Conservation (phyloP, 2,797 vertebrate species). For the Tinamus major region DNA sequence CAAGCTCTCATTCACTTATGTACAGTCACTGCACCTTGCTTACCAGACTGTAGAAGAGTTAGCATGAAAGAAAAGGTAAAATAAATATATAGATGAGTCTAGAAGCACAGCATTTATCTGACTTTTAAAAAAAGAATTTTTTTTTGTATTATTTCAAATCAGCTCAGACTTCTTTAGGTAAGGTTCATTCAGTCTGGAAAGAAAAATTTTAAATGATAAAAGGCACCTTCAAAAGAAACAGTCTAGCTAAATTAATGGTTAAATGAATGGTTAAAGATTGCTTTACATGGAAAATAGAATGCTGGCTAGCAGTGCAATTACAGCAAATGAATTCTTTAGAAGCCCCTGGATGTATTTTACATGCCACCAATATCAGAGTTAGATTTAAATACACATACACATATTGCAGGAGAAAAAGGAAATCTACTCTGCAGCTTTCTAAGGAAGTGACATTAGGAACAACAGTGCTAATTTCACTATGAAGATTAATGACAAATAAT, state of each 20-base stretch:
- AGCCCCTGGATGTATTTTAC: neutral
- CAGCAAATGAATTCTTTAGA: neutral
- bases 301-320: neutral
- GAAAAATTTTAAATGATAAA: neutral
- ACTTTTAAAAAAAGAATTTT: neutral
- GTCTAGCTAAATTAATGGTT: neutral
- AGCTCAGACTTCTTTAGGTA: neutral
- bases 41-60: neutral
- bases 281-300: neutral
- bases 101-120: neutral
- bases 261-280: neutral
- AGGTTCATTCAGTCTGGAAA: neutral
- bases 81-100: neutral
- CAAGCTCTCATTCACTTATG: neutral
- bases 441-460: neutral
- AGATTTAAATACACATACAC: neutral
- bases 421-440: neutral
- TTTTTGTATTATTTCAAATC: neutral
- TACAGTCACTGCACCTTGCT: neutral
- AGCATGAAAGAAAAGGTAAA: neutral
- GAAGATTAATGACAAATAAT: neutral
- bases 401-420: neutral
- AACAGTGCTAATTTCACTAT: neutral
- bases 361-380: neutral
- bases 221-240: neutral